phyloP scores from a whole-genome alignment of 2,797 vertebrate species.

The Ibycter americanus region DNA sequence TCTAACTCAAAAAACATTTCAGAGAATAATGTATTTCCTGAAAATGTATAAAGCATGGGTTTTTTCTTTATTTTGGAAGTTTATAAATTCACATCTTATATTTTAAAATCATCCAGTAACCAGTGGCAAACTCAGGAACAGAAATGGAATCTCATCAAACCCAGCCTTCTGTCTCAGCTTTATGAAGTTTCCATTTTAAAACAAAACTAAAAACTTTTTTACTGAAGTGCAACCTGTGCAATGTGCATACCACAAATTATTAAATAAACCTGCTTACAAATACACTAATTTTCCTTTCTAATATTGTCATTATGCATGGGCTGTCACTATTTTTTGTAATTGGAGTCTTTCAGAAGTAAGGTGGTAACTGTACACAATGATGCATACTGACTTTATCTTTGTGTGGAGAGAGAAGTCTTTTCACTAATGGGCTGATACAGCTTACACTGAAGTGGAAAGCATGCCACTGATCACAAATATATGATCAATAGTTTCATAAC shows the following conservation, averaged over 20 bases:
- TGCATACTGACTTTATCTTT: neutral
- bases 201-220: neutral
- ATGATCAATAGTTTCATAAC: neutral
- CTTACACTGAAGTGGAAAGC: neutral
- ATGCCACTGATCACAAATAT: neutral
- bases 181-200: neutral
- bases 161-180: neutral
- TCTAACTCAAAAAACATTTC: slow-evolving; percentile 27
- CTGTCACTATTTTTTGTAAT: neutral
- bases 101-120: neutral
- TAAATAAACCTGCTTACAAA: neutral
- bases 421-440: neutral
- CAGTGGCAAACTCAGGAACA: neutral
- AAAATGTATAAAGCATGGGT: neutral
- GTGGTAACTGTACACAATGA: neutral
- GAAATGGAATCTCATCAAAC: neutral
- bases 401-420: neutral
- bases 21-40: slow-evolving; percentile 13
- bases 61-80: neutral
- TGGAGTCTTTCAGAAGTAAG: neutral
- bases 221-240: neutral
- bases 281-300: neutral
- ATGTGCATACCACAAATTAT: neutral
- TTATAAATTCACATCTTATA: neutral
- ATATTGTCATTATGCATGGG: neutral